A percentile compares a stretch with the other conserved stretches of the same genome.
Conservation (phyloP, 2,113 vertebrate genomes). For the Thinocorus orbignyianus region DNA sequence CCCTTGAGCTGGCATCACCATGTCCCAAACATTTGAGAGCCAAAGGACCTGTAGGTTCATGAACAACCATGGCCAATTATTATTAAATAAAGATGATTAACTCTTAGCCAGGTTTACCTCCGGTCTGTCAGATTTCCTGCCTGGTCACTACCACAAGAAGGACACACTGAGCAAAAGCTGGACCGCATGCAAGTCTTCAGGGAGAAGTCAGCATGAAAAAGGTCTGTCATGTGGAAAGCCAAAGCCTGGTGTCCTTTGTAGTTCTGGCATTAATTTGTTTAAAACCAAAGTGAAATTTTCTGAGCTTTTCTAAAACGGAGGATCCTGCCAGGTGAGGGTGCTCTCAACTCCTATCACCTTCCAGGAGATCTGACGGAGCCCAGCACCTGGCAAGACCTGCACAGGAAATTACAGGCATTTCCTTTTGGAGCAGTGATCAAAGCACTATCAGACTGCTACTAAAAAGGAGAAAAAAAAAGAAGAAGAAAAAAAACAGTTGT, state of each 20-base stretch:
- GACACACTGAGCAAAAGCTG: background rate
- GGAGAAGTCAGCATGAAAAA: background rate
- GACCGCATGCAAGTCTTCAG: background rate
- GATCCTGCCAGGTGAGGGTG: background rate
- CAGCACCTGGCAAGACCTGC: slow-evolving; percentile 15
- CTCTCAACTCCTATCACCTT: background rate
- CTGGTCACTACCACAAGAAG: background rate
- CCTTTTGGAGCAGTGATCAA: slow-evolving; percentile 34
- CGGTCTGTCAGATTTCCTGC: background rate
- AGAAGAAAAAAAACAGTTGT: background rate
- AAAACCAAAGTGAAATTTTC: background rate
- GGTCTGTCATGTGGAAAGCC: background rate
- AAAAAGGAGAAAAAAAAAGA: background rate
- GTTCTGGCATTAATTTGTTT: background rate
- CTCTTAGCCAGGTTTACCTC: background rate
- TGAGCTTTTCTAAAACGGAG: background rate
- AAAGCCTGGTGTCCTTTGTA: background rate
- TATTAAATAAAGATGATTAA: background rate
- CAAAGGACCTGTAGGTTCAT: background rate
- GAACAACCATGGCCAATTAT: background rate
- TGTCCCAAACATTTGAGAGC: background rate
- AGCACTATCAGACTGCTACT: background rate
- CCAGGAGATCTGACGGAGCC: background rate
- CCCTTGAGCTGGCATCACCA: background rate
- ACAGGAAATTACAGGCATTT: slow-evolving; percentile 39